Evolutionary conservation across 1,140 invertebrate species (phyloP), one percentile per base, ranked within the genome.

Genomic region (Ceratoteleas bidentatus): DNA sequence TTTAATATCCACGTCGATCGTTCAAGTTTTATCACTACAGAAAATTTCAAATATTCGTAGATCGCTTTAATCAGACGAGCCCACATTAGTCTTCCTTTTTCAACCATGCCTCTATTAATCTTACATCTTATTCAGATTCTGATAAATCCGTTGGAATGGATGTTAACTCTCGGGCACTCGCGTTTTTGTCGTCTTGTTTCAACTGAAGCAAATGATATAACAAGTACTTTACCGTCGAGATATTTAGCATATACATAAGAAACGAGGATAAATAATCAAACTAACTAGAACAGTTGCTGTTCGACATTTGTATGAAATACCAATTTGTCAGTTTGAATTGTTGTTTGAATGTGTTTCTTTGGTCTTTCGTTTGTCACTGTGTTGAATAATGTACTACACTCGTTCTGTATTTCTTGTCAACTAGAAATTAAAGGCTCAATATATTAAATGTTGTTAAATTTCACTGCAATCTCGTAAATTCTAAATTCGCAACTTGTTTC

Each of bases 1-100:
- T 75, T 75, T 75, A 65, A 75, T 66, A 75, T 65, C 72, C 62
- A 32, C 62, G 45, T 83, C 57, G 82, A 56, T 60, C 79, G 72
- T 79, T 75, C 65, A 79, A 69, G 54, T 83, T 75, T 58, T 79
- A 83, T 73, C 43, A 76, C 58, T 50, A 73, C 53, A 38, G 40
- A 62, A 73, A 40, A 66, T 66, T 74, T 74, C 72, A 58, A 70
- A 72, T 72, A 38, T 56, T 49, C 64, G 53, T 60, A 75, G 70
- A 65, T 52, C 40, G 64, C 32, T 16, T 32, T 47, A 47, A 68
- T 68, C 40, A 16, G 79, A 77, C 47, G 24, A 54, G 36, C 6
- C 16, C 11, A 43, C 40, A 60, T 69, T 50, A 60, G 14, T 60
- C 34, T 34, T 49, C 43, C 15, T 40, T 53, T 52, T 64, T 64